These are phyloP conservation scores for Trididemnum nubilum DNA, from an alignment of 23 tunicate species.

Conservation along the genomic window DNA sequence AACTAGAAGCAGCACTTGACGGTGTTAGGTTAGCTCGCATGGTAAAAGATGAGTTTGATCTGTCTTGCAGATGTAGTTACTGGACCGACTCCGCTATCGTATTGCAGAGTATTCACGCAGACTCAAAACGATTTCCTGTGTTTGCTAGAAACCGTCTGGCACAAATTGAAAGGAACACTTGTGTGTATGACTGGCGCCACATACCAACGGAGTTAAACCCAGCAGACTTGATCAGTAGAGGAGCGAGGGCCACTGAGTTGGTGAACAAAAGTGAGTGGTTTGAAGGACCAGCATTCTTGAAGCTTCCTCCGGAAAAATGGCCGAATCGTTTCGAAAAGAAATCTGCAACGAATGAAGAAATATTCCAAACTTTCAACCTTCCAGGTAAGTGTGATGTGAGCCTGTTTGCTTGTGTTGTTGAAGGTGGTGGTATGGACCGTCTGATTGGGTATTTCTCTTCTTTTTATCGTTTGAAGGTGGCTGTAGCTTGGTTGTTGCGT, in stretches of 20 bases:
- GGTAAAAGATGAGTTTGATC: constrained; percentile 8
- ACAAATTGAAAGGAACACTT: not conserved
- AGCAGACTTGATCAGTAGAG: constrained; percentile 20
- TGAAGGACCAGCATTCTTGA: constrained; percentile 17
- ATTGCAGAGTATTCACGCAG: not conserved
- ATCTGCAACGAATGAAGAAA: not conserved
- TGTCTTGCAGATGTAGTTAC: not conserved
- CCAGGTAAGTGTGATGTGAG: not conserved
- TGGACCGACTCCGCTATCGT: constrained; percentile 42
- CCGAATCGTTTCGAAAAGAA: not conserved
- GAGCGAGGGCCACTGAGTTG: not conserved
- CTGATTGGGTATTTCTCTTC: not conserved
- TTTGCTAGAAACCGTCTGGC: constrained; percentile 26
- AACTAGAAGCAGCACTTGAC: not conserved
- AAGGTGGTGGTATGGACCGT: not conserved
- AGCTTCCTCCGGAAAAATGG: not conserved
- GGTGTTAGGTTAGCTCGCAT: not conserved
- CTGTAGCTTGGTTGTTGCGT: constrained; percentile 6
- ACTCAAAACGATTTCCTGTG: constrained; percentile 10
- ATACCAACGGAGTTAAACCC: constrained; percentile 14
- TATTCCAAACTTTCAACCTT: not conserved
- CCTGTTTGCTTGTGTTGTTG: not conserved
- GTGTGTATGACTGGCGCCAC: constrained; percentile 27
- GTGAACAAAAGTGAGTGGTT: not conserved
- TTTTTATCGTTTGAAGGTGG: constrained; percentile 9